Conservation (phyloP, 1,140 invertebrate genomes). For the Laupala kohalensis region DNA sequence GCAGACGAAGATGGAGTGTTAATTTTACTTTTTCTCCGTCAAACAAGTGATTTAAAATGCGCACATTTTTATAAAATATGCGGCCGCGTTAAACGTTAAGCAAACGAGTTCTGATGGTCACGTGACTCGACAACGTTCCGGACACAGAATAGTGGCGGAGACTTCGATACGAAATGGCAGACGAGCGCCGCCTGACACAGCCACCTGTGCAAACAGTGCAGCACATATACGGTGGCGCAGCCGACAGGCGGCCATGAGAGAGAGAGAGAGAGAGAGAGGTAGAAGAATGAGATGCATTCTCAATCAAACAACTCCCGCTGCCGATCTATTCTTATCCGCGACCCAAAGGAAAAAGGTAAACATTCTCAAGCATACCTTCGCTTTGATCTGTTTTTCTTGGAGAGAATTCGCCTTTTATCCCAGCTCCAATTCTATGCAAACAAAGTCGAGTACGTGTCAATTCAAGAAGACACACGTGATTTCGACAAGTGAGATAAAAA, state of each 20-base stretch:
- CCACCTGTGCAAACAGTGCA: not conserved
- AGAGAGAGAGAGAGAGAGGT: not conserved
- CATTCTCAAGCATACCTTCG: not conserved
- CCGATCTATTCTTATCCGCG: not conserved
- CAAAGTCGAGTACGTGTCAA: not conserved
- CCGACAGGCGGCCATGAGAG: too few relatives aligned
- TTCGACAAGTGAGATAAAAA: not conserved
- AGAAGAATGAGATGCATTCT: not conserved
- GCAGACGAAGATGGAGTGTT: too few relatives aligned
- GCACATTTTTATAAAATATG: too few relatives aligned
- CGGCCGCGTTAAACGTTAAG: too few relatives aligned
- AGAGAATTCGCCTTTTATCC: not conserved
- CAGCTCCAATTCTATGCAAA: not conserved
- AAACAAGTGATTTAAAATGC: too few relatives aligned
- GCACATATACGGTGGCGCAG: not conserved
- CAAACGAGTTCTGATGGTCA: too few relatives aligned
- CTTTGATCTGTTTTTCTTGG: not conserved
- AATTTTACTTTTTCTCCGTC: too few relatives aligned
- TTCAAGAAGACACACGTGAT: not conserved
- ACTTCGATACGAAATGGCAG: too few relatives aligned
- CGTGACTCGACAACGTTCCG: too few relatives aligned
- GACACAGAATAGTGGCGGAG: too few relatives aligned
- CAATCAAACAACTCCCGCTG: not conserved
- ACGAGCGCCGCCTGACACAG: too few relatives aligned
- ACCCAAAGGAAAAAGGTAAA: not conserved